A percentile compares a stretch with the other conserved stretches of the same genome.
Conservation (phyloP, 2,797 vertebrate species). For the Sparus aurata region DNA sequence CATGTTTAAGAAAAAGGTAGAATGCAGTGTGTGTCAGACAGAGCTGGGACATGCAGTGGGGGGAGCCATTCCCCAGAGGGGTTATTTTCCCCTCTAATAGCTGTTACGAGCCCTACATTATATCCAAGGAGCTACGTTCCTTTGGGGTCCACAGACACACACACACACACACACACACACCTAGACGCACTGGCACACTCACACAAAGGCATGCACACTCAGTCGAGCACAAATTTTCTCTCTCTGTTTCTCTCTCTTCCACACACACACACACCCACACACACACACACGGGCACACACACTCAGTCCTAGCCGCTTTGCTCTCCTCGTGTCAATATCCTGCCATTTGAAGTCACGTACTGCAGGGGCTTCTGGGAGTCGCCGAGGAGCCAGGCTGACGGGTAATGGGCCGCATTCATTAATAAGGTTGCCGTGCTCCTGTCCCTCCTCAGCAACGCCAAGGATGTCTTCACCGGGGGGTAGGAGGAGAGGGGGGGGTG, state of each 20-base stretch:
- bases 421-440: constrained; percentile 97
- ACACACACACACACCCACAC: constrained; percentile 55
- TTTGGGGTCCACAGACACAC: constrained; percentile 90
- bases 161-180: constrained; percentile 64
- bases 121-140: constrained; percentile 99
- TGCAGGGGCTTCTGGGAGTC: constrained; percentile 97
- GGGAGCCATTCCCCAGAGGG: constrained; percentile 89
- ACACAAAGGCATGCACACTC: constrained; percentile 76
- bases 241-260: constrained; percentile 77
- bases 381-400: constrained; percentile 98
- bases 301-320: constrained; percentile 82
- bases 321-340: constrained; percentile 99
- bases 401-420: constrained; percentile 99
- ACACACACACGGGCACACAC: constrained; percentile 52
- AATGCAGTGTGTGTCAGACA: constrained; percentile 96
- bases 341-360: constrained; percentile 99
- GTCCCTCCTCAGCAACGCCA: constrained; percentile 96
- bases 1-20: constrained; percentile 99
- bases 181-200: constrained; percentile 65
- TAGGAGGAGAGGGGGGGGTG: constrained; percentile 51
- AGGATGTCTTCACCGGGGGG: constrained; percentile 90
- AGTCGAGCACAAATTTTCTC: constrained; percentile 80
- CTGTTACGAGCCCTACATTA: constrained; percentile 99
- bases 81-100: constrained; percentile 99
- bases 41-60: constrained; percentile 83